phyloP scores from a whole-genome alignment of 2,797 vertebrate species.

The Stomatorhinus walkeri region DNA sequence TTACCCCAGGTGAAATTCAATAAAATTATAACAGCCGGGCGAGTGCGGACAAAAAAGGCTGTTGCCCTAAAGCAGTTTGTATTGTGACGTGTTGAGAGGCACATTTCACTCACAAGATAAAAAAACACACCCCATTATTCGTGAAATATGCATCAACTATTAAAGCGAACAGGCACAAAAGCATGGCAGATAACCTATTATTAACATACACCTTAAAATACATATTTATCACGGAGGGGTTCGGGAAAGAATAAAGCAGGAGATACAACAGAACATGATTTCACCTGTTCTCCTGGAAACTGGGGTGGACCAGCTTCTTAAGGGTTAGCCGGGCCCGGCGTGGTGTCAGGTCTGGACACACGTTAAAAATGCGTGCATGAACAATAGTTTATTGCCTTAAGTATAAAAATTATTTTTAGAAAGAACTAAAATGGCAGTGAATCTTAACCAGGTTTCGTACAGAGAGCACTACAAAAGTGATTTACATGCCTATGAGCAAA shows the following conservation, averaged over 20 bases:
- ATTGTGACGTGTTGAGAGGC: background rate
- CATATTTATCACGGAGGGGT: background rate
- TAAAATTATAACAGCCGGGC: background rate
- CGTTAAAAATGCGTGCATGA: conserved; percentile 2
- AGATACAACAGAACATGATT: background rate
- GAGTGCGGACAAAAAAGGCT: background rate
- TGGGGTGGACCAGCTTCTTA: conserved; percentile 35
- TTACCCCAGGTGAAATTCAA: background rate
- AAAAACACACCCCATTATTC: background rate
- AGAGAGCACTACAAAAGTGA: background rate
- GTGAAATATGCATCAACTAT: background rate
- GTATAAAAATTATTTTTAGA: background rate
- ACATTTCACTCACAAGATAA: background rate
- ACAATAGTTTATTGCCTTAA: background rate
- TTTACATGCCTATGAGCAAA: background rate
- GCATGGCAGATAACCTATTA: background rate
- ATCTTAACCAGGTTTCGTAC: background rate
- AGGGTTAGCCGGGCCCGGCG: conserved; percentile 46
- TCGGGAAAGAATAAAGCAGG: background rate
- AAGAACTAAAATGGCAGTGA: background rate
- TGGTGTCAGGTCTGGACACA: conserved; percentile 47
- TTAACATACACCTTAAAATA: background rate
- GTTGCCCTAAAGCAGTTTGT: background rate
- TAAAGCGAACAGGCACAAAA: background rate
- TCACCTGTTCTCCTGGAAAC: conserved; percentile 44